These are phyloP conservation scores for Sinocyclocheilus rhinocerous DNA, from an alignment of 2,113 vertebrate genomes.

Conservation along the genomic window DNA sequence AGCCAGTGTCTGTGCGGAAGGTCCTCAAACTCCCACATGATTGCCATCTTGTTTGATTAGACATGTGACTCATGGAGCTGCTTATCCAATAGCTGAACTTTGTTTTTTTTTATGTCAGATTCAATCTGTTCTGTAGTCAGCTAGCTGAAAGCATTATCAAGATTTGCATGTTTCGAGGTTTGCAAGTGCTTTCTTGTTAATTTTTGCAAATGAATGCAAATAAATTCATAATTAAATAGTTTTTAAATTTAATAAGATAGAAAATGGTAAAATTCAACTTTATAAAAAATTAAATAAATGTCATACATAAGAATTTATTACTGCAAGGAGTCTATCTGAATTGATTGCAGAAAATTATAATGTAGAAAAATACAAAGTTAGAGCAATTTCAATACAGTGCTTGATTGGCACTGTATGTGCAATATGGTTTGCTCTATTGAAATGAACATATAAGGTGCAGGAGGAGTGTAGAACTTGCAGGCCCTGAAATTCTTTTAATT, in stretches of 20 bases:
- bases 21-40: conserved; percentile 23
- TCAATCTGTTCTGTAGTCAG: neutral
- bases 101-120: neutral
- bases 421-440: neutral
- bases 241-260: neutral
- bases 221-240: neutral
- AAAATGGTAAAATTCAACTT: neutral
- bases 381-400: neutral
- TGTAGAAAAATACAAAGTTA: neutral
- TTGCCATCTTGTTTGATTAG: conserved; percentile 8
- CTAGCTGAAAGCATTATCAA: neutral
- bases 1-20: neutral
- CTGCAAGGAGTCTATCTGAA: neutral
- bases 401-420: neutral
- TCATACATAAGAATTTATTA: neutral
- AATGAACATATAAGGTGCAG: neutral
- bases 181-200: neutral
- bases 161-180: neutral
- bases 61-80: conserved; percentile 2
- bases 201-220: neutral
- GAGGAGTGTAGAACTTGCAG: neutral
- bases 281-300: neutral
- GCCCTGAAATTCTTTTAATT: neutral
- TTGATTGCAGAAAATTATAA: neutral
- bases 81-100: neutral